Conservation (phyloP, 1,140 invertebrate species). For the Caenorhabditis tropicalis region DNA sequence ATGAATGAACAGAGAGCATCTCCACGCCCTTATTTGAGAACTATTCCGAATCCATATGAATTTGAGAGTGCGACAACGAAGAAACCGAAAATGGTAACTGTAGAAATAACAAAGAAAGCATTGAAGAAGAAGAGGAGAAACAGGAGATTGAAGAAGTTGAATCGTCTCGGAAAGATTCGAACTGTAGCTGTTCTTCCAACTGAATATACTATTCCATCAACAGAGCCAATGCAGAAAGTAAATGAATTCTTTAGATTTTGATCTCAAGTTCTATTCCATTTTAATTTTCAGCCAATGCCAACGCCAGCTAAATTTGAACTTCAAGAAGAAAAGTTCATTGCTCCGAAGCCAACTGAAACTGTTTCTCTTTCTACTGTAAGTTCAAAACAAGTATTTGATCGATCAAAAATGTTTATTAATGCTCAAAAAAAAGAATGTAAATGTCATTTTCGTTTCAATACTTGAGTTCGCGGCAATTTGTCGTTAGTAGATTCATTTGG, state of each 20-base stretch:
- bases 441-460: not conserved
- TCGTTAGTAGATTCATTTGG: not conserved
- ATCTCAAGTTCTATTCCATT: not conserved
- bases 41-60: not conserved
- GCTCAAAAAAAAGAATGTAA: not conserved
- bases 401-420: not conserved
- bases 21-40: slow-evolving; percentile 4
- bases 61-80: not conserved
- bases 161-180: not conserved
- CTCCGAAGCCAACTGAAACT: slow-evolving; percentile 6
- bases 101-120: slow-evolving; percentile 1
- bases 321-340: slow-evolving; percentile 12
- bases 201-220: slow-evolving; percentile 3
- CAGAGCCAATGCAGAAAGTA: slow-evolving; percentile 25
- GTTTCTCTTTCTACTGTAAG: not conserved
- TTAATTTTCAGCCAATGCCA: slow-evolving; percentile 10
- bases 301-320: not conserved
- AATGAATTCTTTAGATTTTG: not conserved
- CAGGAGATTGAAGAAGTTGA: slow-evolving; percentile 34
- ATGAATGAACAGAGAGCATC: slow-evolving; percentile 34
- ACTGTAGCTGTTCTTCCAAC: not conserved
- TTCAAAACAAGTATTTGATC: not conserved
- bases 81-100: slow-evolving; percentile 8
- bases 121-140: slow-evolving; percentile 31
- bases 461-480: too few relatives aligned